phyloP scores from a whole-genome alignment of 2,113 vertebrate genomes.

The Scortum barcoo region DNA sequence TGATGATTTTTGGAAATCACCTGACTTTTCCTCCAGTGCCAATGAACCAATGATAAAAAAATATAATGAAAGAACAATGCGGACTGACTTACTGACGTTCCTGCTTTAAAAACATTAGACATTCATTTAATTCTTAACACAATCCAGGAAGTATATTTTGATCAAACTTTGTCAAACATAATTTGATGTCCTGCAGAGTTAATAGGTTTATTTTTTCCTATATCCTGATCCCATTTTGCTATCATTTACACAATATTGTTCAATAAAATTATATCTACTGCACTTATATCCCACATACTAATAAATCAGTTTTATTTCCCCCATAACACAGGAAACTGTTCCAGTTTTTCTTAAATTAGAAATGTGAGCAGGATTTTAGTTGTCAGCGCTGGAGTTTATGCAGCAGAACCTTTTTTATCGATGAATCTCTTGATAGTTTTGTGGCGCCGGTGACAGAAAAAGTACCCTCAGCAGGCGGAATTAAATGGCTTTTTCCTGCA shows the following conservation, averaged over 20 bases:
- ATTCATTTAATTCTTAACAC: neutral
- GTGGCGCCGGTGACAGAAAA: neutral
- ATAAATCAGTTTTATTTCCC: conserved; percentile 39
- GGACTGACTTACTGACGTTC: too few relatives aligned
- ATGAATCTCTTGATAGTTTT: conserved; percentile 17
- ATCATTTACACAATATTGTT: conserved; percentile 9
- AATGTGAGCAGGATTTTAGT: conserved; percentile 7
- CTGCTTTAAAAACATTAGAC: too few relatives aligned
- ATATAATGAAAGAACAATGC: too few relatives aligned
- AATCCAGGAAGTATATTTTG: neutral
- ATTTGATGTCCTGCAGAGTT: neutral
- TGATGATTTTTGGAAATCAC: too few relatives aligned
- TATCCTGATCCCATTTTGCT: neutral
- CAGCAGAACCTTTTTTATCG: conserved; percentile 30
- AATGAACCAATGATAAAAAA: too few relatives aligned
- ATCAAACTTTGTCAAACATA: neutral
- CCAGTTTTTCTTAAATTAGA: conserved; percentile 30
- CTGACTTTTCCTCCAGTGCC: too few relatives aligned
- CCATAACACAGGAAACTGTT: neutral
- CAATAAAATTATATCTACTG: neutral
- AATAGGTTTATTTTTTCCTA: neutral
- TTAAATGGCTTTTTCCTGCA: neutral
- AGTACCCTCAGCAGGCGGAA: conserved; percentile 1
- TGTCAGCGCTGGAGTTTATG: conserved; percentile 22
- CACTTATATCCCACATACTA: neutral